Base-by-base conservation (phyloP, 2,797 vertebrate genomes). In the Acestrorhynchus altus region DNA sequence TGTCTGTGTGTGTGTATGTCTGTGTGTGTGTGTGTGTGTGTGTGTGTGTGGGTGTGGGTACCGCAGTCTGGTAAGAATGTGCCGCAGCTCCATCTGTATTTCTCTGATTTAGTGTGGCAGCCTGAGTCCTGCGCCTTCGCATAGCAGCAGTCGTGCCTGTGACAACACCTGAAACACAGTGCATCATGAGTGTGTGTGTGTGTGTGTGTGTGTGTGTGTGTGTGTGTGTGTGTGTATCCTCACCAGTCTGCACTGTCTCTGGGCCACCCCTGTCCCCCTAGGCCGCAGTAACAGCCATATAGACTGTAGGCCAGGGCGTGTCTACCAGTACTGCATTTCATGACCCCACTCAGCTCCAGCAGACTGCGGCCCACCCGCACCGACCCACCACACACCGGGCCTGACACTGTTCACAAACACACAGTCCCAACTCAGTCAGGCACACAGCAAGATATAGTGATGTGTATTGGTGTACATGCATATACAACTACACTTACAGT, bases 251-350 rank as follows among this genome's bases (percentile, higher is more conserved):
- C 85, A 52, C 76, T 76, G 77, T 95, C 94, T 54, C 56, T 83
- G 46, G 94, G 94, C 88, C 87, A 90, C 18, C 94, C 94, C 0
- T 39, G 83, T 12, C 94, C 94, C 8, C 94, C 94, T 70, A 94
- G 77, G 13, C 94, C 94, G n/a, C 94, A 95, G 44, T 92, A 94
- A 84, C 94, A 95, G 1, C 94, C 94, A 0, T 95, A 95, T 42
- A 87, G 89, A 1, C 93, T 1, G 31, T 93, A 95, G 49, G 88
- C 89, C 0, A 95, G 61, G 0, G 93, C 80, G 0, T 77, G 85
- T 11, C 86, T 89, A 1, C 87, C 85, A 0, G 93, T 93, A 8
- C 84, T 89, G 69, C 94, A 95, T 1, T 74, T 47, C 1, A 95
- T 81, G 4, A 92, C 87, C 15, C 89, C 90, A 0, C 91, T 91